Percentiles rank a stretch among this genome's conserved stretches.
phyloP scores from a whole-genome alignment of 1,140 invertebrate genomes.

The Cotesia typhae region DNA sequence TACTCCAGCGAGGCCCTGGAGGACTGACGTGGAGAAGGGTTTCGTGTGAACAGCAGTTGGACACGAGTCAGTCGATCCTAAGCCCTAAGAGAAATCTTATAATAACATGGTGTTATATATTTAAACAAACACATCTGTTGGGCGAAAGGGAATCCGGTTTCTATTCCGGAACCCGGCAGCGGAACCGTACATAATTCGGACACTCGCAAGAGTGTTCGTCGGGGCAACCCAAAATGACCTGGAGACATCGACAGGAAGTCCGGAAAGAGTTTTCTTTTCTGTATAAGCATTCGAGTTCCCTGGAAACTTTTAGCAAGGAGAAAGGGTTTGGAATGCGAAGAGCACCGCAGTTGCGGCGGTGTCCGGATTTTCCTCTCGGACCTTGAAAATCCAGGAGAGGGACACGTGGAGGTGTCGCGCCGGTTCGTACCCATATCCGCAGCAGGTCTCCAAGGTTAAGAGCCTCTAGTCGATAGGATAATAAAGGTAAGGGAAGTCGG shows the following conservation, averaged over 20 bases:
- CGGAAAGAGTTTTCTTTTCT: too few species aligned
- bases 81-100: slow-evolving; percentile 71
- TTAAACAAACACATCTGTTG: too few species aligned
- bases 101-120: too few species aligned
- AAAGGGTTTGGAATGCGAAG: slow-evolving; percentile 76
- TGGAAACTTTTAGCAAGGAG: slow-evolving; percentile 77
- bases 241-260: too few species aligned
- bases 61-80: slow-evolving; percentile 90
- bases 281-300: too few species aligned
- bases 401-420: slow-evolving; percentile 69
- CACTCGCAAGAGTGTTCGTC: slow-evolving; percentile 69
- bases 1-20: slow-evolving; percentile 85
- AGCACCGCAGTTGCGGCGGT: slow-evolving; percentile 76
- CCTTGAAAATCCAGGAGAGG: slow-evolving; percentile 79
- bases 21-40: slow-evolving; percentile 90
- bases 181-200: slow-evolving; percentile 74
- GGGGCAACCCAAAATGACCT: too few species aligned
- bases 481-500: slow-evolving; percentile 89
- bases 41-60: slow-evolving; percentile 91
- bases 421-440: slow-evolving; percentile 50
- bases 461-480: slow-evolving; percentile 90
- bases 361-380: slow-evolving; percentile 75
- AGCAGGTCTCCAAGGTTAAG: slow-evolving; percentile 82
- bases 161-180: slow-evolving; percentile 78
- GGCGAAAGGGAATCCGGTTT: slow-evolving; percentile 78